Evolutionary conservation across 2,113 vertebrate species (phyloP).

Genomic region (Lanius collurio): DNA sequence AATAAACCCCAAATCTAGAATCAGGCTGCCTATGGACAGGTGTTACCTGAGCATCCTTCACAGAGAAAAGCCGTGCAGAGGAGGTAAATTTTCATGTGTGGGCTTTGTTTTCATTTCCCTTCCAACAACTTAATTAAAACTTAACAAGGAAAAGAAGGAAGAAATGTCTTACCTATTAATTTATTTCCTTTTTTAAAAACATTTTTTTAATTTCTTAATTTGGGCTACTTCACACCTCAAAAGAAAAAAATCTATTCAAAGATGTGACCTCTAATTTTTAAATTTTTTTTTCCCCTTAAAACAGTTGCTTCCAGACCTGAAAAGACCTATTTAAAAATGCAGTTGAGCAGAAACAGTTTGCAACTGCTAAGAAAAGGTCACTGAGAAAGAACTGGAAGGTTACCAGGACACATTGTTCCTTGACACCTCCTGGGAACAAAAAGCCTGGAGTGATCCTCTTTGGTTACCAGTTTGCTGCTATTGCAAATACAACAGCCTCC

Average conservation of each 20-base stretch:
- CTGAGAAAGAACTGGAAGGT: background rate
- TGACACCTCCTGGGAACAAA: conserved; percentile 35
- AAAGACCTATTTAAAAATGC: conserved; percentile 35
- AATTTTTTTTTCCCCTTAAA: background rate
- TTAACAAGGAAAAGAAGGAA: background rate
- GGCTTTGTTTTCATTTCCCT: background rate
- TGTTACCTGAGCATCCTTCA: background rate
- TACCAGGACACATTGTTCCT: conserved; percentile 52
- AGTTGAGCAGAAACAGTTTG: conserved; percentile 11
- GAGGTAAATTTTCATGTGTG: background rate
- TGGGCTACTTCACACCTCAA: background rate
- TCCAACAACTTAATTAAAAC: background rate
- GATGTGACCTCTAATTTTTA: background rate
- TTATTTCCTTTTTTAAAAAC: background rate
- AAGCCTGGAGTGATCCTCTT: conserved; percentile 3
- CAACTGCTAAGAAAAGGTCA: conserved; percentile 43
- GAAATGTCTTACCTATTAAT: background rate
- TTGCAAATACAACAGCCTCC: background rate
- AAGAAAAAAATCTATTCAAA: conserved; percentile 11
- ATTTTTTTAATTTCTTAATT: background rate
- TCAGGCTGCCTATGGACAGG: background rate
- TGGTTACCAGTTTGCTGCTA: background rate
- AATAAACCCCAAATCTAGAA: background rate
- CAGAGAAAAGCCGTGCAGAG: background rate
- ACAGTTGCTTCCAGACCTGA: background rate